Base-by-base conservation (phyloP, 2,888 invertebrate genomes). In the Furcula furcula region DNA sequence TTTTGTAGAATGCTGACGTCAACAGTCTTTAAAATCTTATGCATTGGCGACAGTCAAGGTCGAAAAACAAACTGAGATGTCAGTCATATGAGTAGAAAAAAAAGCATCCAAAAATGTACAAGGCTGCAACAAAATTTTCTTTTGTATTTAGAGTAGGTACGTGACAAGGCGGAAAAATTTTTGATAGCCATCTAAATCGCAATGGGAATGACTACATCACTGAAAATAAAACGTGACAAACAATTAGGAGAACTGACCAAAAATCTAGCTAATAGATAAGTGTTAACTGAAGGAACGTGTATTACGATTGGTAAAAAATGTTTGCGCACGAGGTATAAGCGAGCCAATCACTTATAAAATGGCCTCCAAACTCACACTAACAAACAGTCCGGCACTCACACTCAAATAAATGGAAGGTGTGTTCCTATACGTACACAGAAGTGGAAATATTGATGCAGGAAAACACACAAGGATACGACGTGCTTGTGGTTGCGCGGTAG, bases 351-450 rank as follows among this genome's bases (percentile, higher is more conserved):
- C 75, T 76, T 65, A n/a, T n/a, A n/a, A n/a, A 57, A 63, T 68
- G 83, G 76, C 84, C 85, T 85, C 82, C 76, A 72, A 62, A 53
- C 41, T 37, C 65, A 81, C 69, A 80, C 75, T 64, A 55, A 50
- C 66, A 66, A 67, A 55, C 57, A 50, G 55, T 46, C 57, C 40
- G 40, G 40, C 57, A 59, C 75, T 62, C 72, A 71, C 58, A 56
- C 55, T 46, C 29, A 14, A 16, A 32, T 36, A 65, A 44, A 40
- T 54, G 54, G 76, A 68, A 80, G 84, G 85, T 68, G 80, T 84
- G 84, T 80, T 76, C 75, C 39, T 70, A 49, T 77, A 67, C 60
- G 46, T 75, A 56, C 78, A 78, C 61, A 39, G 40, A 53, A 70
- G 52, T 63, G 58, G 53, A 49, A 49, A 63, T 80, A 55, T 34